Conservation (phyloP, 2,797 vertebrate genomes). For the Tauraco hartlaubi region DNA sequence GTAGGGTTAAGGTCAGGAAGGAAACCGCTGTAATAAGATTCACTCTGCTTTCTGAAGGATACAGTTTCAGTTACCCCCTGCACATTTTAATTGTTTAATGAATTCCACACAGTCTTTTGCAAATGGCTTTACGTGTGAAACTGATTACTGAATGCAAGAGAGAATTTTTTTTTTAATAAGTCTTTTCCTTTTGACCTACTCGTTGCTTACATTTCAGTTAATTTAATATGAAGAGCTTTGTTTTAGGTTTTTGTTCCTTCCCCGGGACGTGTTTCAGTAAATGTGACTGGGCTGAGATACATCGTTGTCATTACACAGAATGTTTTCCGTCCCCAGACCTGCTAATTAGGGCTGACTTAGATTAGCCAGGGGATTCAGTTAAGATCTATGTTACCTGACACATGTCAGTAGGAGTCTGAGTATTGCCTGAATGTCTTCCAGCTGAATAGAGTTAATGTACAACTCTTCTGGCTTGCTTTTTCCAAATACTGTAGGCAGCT, state of each 20-base stretch:
- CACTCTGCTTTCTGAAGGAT: slow-evolving; percentile 9
- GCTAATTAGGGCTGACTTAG: slow-evolving; percentile 33
- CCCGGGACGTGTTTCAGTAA: neutral
- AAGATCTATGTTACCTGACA: slow-evolving; percentile 46
- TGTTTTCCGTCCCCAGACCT: neutral
- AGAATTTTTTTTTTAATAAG: slow-evolving; percentile 3
- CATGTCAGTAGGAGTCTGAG: slow-evolving; percentile 43
- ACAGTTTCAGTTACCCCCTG: slow-evolving; percentile 32
- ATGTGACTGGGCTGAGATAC: neutral
- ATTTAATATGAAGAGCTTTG: slow-evolving; percentile 36
- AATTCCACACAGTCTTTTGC: slow-evolving; percentile 10
- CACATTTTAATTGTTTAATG: slow-evolving; percentile 44
- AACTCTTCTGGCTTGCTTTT: neutral
- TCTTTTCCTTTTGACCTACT: slow-evolving; percentile 47
- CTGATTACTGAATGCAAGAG: slow-evolving; percentile 16
- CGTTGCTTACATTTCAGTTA: slow-evolving; percentile 10
- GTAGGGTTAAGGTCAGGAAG: neutral
- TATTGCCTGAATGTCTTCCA: slow-evolving; percentile 23
- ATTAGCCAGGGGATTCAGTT: slow-evolving; percentile 43
- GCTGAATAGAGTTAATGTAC: neutral
- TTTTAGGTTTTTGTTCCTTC: neutral
- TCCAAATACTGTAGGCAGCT: neutral
- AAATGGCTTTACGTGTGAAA: slow-evolving; percentile 5
- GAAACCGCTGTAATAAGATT: neutral
- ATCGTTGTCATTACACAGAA: neutral